Conservation (phyloP, 2,888 invertebrate genomes). For the Limnephilus rhombicus region DNA sequence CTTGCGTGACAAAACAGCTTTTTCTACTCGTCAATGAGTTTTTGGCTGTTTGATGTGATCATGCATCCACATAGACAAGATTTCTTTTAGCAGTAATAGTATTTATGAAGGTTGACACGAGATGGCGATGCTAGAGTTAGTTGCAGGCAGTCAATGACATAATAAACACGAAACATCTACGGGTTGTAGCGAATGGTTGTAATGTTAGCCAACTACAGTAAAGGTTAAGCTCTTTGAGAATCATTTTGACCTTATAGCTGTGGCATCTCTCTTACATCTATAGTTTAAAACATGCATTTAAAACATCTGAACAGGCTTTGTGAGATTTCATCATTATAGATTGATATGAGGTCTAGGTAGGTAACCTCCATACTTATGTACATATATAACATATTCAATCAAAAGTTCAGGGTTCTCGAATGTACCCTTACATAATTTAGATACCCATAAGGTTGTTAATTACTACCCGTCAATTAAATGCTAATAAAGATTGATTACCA, state of each 20-base stretch:
- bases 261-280: not conserved
- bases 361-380: not conserved
- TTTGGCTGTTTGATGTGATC: slow-evolving; percentile 10
- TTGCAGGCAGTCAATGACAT: not conserved
- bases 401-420: not conserved
- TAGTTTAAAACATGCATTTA: not conserved
- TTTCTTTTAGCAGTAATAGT: not conserved
- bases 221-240: slow-evolving; percentile 1
- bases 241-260: not conserved
- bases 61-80: not conserved
- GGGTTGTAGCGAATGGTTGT: not conserved
- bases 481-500: not conserved
- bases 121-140: not conserved
- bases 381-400: too few species aligned
- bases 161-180: not conserved
- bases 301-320: not conserved
- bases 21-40: slow-evolving; percentile 27
- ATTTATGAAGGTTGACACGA: not conserved
- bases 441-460: not conserved
- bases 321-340: not conserved
- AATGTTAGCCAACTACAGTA: not conserved
- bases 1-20: slow-evolving; percentile 45
- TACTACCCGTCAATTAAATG: not conserved
- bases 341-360: not conserved
- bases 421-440: not conserved